Percentiles rank a stretch among this genome's conserved stretches.
Evolutionary conservation across 2,797 vertebrate genomes (phyloP).

Genomic region (Phalloptychus januarius): DNA sequence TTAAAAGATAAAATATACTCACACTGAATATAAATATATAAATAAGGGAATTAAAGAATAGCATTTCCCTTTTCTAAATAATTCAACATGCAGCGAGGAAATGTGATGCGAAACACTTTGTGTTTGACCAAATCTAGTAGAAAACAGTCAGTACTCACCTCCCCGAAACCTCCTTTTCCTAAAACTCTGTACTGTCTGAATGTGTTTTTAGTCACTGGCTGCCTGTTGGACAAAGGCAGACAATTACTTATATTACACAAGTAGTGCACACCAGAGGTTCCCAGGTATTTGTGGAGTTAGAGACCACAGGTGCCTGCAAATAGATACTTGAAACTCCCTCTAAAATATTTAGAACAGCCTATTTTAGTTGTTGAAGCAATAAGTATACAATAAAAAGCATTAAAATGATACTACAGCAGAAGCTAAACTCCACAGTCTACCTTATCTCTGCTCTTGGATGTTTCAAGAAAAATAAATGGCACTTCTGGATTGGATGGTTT

Average conservation of each 20-base stretch:
- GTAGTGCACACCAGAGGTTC: not conserved
- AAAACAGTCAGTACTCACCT: constrained; percentile 74
- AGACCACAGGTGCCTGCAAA: not conserved
- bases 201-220: constrained; percentile 87
- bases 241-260: not conserved
- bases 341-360: not conserved
- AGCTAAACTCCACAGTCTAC: not conserved
- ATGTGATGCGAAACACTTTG: not conserved
- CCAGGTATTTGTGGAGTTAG: not conserved
- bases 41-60: not conserved
- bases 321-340: not conserved
- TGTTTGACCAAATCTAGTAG: not conserved
- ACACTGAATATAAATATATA: not conserved
- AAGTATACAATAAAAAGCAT: not conserved
- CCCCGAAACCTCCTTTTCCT: constrained; percentile 90
- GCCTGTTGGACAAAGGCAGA: constrained; percentile 73
- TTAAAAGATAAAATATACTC: not conserved
- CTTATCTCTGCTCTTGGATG: not conserved
- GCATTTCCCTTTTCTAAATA: not conserved
- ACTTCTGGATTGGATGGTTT: not conserved
- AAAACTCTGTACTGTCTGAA: constrained; percentile 91
- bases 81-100: not conserved
- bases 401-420: not conserved
- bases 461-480: not conserved
- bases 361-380: not conserved